phyloP scores from a whole-genome alignment of 1,140 invertebrate species.

The Pomacea maculata region DNA sequence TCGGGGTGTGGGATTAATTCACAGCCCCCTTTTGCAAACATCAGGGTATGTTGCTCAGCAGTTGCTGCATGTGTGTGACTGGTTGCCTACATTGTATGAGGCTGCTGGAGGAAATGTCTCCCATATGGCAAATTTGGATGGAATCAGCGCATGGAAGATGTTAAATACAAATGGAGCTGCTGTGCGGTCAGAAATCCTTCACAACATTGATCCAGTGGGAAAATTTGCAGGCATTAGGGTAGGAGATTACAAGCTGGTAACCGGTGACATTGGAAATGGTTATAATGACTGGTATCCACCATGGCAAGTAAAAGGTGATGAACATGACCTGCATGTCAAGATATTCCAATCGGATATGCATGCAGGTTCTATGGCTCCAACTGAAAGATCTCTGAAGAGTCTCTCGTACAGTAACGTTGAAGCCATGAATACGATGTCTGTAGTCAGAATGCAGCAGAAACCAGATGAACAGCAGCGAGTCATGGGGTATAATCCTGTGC shows the following conservation, averaged over 20 bases:
- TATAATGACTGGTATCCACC: slow-evolving; percentile 58
- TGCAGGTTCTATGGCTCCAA: neutral
- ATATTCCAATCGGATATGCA: slow-evolving; percentile 15
- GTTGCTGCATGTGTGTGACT: slow-evolving; percentile 85
- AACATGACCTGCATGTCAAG: slow-evolving; percentile 28
- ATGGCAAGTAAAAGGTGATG: slow-evolving; percentile 32
- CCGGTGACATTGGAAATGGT: slow-evolving; percentile 71
- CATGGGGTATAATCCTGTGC: slow-evolving; percentile 21
- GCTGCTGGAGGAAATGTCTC: slow-evolving; percentile 66
- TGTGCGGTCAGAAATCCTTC: slow-evolving; percentile 75
- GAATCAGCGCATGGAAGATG: slow-evolving; percentile 79
- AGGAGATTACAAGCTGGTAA: slow-evolving; percentile 84
- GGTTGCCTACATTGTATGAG: slow-evolving; percentile 83
- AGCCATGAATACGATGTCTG: neutral
- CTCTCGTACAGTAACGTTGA: neutral
- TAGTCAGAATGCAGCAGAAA: neutral
- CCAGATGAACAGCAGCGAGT: neutral
- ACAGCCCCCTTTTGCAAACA: slow-evolving; percentile 76
- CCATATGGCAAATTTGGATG: slow-evolving; percentile 74
- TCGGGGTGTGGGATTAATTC: slow-evolving; percentile 79
- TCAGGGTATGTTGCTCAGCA: slow-evolving; percentile 73
- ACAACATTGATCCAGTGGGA: slow-evolving; percentile 88
- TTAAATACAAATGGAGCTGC: slow-evolving; percentile 73
- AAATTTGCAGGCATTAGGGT: slow-evolving; percentile 77
- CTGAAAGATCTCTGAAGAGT: neutral